These are phyloP conservation scores for Arenaria interpres DNA, from an alignment of 2,113 vertebrate species.

Conservation along the genomic window DNA sequence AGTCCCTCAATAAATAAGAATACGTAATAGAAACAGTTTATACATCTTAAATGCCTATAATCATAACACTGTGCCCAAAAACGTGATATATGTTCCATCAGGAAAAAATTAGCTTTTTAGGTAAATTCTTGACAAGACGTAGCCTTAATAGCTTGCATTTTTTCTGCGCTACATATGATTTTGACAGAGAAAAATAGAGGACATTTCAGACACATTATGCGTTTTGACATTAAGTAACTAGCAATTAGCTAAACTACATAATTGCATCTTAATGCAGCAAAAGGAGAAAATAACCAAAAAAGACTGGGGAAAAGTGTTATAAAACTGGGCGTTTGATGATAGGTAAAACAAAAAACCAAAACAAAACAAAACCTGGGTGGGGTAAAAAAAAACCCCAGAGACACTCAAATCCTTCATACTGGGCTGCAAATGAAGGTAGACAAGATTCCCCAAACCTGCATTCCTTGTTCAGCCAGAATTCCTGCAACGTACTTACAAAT, in stretches of 20 bases:
- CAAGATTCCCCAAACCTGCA: neutral
- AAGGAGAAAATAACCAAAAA: conserved; percentile 28
- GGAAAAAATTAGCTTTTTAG: neutral
- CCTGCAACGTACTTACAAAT: rapidly evolving
- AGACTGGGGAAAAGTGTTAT: neutral
- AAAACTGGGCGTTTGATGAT: neutral
- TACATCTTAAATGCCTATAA: neutral
- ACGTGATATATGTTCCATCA: neutral
- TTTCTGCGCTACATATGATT: neutral
- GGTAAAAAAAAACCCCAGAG: neutral
- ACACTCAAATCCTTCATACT: neutral
- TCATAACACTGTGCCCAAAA: neutral
- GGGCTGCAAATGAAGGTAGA: neutral
- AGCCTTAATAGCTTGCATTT: neutral
- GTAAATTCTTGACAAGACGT: neutral
- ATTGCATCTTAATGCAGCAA: conserved; percentile 53
- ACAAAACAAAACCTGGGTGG: neutral
- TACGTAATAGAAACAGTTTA: neutral
- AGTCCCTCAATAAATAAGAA: neutral
- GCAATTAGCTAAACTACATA: conserved; percentile 62
- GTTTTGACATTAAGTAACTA: conserved; percentile 63
- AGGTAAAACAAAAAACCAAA: neutral
- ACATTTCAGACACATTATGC: conserved; percentile 19
- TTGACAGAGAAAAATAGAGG: neutral
- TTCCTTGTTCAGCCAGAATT: rapidly evolving